Conservation (phyloP, 1,140 invertebrate species). For the Drosophila ohnishii region DNA sequence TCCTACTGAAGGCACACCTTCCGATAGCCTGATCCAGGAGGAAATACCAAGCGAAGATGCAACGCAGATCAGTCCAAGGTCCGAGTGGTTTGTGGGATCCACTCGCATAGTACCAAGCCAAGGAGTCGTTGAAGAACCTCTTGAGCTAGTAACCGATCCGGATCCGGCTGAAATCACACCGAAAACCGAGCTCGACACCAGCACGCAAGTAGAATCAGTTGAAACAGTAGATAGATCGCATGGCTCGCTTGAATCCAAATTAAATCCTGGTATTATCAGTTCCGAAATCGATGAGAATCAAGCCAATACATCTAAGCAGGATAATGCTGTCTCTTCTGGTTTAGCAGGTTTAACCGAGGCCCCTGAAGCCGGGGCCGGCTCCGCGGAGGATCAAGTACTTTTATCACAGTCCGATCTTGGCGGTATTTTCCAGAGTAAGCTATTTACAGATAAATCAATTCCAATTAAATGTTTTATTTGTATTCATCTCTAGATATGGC, state of each 20-base stretch:
- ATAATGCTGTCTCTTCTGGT: conserved; percentile 67
- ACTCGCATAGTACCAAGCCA: conserved; percentile 55
- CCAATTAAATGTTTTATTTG: not conserved
- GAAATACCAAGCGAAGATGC: conserved; percentile 1
- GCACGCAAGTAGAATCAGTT: conserved; percentile 41
- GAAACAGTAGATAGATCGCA: conserved; percentile 38
- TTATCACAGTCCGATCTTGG: not conserved
- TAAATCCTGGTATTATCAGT: conserved; percentile 56
- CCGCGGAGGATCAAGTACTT: conserved; percentile 22
- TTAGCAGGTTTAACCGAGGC: conserved; percentile 57
- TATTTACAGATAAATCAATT: not conserved
- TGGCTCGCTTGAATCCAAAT: conserved; percentile 58
- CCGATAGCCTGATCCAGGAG: conserved; percentile 21
- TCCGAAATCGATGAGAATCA: conserved; percentile 31
- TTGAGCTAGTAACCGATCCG: conserved; percentile 19
- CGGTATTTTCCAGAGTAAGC: conserved; percentile 30
- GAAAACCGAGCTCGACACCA: conserved; percentile 32
- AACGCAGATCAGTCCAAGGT: conserved; percentile 2
- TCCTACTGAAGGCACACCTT: conserved; percentile 21
- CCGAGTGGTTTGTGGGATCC: conserved; percentile 69
- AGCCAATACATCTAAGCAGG: conserved; percentile 43
- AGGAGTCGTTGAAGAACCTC: conserved; percentile 12
- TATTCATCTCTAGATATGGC: not conserved
- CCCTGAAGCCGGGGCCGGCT: conserved; percentile 6
- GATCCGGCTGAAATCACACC: conserved; percentile 12